These are phyloP conservation scores for Cheilosia vulpina DNA, from an alignment of 2,888 invertebrate genomes.

Conservation along the genomic window DNA sequence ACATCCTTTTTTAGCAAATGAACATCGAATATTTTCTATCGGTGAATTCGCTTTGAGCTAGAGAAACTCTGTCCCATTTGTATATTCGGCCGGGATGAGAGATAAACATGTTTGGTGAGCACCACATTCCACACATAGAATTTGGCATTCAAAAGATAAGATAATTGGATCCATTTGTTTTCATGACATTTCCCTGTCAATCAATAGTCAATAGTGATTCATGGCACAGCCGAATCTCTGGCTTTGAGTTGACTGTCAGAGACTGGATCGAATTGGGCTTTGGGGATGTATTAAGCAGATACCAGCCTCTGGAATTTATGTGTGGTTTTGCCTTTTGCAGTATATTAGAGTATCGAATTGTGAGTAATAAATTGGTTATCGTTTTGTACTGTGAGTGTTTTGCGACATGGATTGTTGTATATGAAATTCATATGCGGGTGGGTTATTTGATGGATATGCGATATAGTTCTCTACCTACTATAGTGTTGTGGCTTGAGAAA, in stretches of 20 bases:
- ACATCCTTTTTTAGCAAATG: background rate
- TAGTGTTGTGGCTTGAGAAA: too few species aligned
- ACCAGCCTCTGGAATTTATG: constrained; percentile 47
- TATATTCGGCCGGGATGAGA: constrained; percentile 29
- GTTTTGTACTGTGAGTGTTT: too few species aligned
- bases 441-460: too few species aligned
- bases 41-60: background rate
- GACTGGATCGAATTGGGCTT: constrained; percentile 56
- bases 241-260: constrained; percentile 42
- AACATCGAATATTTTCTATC: constrained; percentile 9
- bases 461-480: too few species aligned
- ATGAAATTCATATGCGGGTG: too few species aligned
- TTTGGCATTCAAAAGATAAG: constrained; percentile 61
- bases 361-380: constrained; percentile 44
- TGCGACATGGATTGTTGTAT: too few species aligned
- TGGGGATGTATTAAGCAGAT: constrained; percentile 47
- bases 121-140: constrained; percentile 27
- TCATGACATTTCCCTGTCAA: constrained; percentile 66
- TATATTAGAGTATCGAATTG: constrained; percentile 26
- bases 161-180: constrained; percentile 64
- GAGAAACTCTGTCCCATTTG: constrained; percentile 19
- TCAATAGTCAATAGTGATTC: constrained; percentile 65
- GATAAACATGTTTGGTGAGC: constrained; percentile 38
- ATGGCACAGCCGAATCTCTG: constrained; percentile 26
- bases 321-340: constrained; percentile 13